Percentiles rank a stretch among this genome's conserved stretches.
These are phyloP conservation scores for Pundamilia nyererei DNA, from an alignment of 2,113 vertebrate genomes.

Conservation along the genomic window DNA sequence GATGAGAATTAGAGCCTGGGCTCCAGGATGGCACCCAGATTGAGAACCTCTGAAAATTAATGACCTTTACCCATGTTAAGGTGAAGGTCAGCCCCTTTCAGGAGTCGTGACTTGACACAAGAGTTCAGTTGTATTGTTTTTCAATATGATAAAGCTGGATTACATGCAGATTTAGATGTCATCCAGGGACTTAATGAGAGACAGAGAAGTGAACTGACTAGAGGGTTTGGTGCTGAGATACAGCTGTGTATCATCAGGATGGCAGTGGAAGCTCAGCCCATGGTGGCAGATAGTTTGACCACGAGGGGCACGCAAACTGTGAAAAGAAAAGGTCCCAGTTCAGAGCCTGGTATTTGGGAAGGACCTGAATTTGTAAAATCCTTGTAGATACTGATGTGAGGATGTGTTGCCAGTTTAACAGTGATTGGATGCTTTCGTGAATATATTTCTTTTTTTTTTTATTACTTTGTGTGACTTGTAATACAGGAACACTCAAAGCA, in stretches of 20 bases:
- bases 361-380: neutral
- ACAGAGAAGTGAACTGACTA: neutral
- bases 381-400: neutral
- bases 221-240: neutral
- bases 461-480: neutral
- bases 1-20: neutral
- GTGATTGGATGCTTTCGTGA: neutral
- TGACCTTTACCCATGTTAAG: neutral
- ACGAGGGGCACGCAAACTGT: rapidly evolving
- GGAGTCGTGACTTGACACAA: neutral
- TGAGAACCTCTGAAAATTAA: rapidly evolving
- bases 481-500: neutral
- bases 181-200: neutral
- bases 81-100: neutral
- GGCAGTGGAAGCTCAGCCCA: neutral
- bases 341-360: neutral
- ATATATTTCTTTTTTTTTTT: neutral
- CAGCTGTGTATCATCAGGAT: neutral
- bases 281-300: neutral
- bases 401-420: neutral
- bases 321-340: neutral
- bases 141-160: neutral
- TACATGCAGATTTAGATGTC: neutral
- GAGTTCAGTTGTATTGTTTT: neutral
- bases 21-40: neutral